Evolutionary conservation across 1,140 invertebrate species (phyloP).

Genomic region (Wiebesia pumilae): DNA sequence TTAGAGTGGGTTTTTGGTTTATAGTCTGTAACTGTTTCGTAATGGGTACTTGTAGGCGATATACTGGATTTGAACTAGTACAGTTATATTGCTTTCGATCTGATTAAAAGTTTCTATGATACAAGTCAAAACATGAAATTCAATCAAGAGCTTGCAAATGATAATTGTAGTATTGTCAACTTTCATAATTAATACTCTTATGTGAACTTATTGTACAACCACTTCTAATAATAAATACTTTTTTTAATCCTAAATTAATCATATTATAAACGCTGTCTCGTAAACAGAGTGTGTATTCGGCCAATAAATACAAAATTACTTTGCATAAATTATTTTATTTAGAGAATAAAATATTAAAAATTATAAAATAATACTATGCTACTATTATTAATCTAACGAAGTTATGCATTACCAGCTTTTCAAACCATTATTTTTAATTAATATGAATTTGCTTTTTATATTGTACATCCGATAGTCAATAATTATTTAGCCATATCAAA

Average conservation of each 20-base stretch:
- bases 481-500: no score
- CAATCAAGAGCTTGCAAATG: not conserved
- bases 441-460: no score
- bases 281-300: no score
- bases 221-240: not conserved
- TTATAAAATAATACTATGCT: no score
- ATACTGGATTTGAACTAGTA: not conserved
- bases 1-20: constrained; percentile 16
- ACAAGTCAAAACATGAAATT: constrained; percentile 13
- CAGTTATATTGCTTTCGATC: constrained; percentile 19
- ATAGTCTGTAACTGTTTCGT: constrained; percentile 3
- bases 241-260: not conserved
- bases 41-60: not conserved
- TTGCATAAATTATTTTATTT: no score
- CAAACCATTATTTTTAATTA: no score
- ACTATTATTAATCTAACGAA: no score
- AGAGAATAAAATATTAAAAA: no score
- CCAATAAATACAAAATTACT: no score
- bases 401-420: no score
- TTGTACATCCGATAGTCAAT: no score
- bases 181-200: not conserved
- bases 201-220: not conserved
- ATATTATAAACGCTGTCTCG: not conserved
- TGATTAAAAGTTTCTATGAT: constrained; percentile 14
- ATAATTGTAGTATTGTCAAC: not conserved